Conservation (phyloP, 2,113 vertebrate genomes). For the Mungos mungo region DNA sequence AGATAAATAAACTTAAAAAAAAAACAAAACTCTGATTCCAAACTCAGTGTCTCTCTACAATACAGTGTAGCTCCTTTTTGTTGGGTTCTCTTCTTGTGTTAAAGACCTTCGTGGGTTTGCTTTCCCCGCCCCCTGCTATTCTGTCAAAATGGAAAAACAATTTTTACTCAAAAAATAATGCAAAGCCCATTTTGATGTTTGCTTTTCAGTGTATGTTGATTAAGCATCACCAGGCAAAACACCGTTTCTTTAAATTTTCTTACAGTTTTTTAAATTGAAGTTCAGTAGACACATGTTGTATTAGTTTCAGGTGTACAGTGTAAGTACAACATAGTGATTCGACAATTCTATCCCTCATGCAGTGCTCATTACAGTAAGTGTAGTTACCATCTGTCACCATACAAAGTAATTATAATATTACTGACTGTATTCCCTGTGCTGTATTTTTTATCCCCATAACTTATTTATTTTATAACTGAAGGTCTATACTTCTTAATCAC, state of each 20-base stretch:
- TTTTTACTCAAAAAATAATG: neutral
- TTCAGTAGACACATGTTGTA: neutral
- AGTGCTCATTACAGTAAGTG: neutral
- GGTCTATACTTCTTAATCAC: neutral
- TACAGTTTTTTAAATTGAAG: neutral
- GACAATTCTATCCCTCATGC: neutral
- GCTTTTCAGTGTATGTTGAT: neutral
- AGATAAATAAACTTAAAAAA: too few species aligned
- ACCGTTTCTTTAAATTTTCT: neutral
- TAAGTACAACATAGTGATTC: neutral
- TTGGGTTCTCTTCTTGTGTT: neutral
- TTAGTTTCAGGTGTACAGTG: neutral
- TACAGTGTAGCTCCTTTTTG: neutral
- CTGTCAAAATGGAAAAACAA: neutral
- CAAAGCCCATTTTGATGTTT: constrained; percentile 1
- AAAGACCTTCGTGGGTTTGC: neutral
- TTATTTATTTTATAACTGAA: neutral
- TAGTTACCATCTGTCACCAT: neutral
- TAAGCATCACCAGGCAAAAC: neutral
- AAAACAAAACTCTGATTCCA: neutral
- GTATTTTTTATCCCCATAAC: neutral
- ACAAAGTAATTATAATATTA: neutral
- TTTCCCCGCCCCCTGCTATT: neutral
- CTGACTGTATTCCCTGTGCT: neutral
- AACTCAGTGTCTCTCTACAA: neutral